Evolutionary conservation across 2,888 invertebrate genomes (phyloP).

Genomic region (Phorcus lineatus): DNA sequence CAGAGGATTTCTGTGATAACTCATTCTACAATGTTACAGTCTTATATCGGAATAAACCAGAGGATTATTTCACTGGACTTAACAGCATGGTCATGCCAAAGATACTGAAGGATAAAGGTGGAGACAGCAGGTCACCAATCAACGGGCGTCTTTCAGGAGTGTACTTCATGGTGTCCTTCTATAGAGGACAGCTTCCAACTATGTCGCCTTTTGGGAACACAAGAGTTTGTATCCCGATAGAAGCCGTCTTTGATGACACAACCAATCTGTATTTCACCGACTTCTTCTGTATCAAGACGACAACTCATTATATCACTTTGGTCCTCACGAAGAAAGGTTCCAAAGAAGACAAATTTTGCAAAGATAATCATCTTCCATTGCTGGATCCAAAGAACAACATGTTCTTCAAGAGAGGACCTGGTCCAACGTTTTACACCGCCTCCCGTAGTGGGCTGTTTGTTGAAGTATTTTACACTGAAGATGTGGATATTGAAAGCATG

Average conservation of each 20-base stretch:
- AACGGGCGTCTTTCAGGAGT: neutral
- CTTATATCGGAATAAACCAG: neutral
- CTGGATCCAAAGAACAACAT: neutral
- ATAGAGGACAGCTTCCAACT: neutral
- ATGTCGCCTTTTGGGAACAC: neutral
- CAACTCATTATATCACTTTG: neutral
- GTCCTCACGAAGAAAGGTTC: slow-evolving; percentile 4
- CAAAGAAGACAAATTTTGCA: neutral
- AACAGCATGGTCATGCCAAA: neutral
- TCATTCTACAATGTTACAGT: neutral
- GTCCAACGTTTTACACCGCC: neutral
- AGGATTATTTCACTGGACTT: neutral
- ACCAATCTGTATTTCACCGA: neutral
- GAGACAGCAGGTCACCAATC: neutral
- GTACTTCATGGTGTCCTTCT: neutral
- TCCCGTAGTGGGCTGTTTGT: neutral
- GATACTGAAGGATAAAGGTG: neutral
- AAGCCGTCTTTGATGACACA: neutral
- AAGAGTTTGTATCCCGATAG: neutral
- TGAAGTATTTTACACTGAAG: slow-evolving; percentile 17
- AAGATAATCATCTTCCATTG: neutral
- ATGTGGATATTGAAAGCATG: neutral
- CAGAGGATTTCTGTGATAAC: neutral
- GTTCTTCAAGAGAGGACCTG: neutral
- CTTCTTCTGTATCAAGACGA: neutral